phyloP scores from a whole-genome alignment of 1,140 invertebrate genomes.

The Lerema accius region DNA sequence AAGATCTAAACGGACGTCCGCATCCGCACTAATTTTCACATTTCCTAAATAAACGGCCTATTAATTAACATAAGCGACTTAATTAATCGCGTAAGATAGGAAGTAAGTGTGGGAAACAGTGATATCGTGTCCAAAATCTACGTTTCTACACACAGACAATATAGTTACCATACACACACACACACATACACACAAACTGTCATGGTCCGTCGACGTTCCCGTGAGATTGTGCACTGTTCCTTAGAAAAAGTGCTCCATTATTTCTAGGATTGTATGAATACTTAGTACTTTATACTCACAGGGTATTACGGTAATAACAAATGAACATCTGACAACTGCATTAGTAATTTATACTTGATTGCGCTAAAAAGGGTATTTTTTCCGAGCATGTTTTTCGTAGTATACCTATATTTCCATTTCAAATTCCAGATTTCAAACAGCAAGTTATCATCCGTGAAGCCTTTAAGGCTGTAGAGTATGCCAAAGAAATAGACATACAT shows the following conservation, averaged over 20 bases:
- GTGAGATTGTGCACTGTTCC: slow-evolving; percentile 32
- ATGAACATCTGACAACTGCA: background rate
- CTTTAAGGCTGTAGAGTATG: too few relatives aligned
- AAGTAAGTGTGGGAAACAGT: slow-evolving; percentile 12
- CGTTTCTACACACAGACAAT: background rate
- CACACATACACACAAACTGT: slow-evolving; percentile 7
- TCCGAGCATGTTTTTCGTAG: too few relatives aligned
- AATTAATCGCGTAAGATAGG: slow-evolving; percentile 9
- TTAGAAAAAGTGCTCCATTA: slow-evolving; percentile 9
- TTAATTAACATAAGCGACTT: background rate
- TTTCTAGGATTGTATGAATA: slow-evolving; percentile 14
- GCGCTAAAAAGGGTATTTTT: too few relatives aligned
- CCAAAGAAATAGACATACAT: too few relatives aligned
- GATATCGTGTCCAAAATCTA: background rate
- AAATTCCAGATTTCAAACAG: too few relatives aligned
- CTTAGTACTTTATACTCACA: background rate
- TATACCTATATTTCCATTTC: too few relatives aligned
- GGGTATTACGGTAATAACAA: background rate
- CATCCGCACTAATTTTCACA: background rate
- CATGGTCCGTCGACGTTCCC: slow-evolving; percentile 31
- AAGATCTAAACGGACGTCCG: background rate
- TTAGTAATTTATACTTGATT: background rate
- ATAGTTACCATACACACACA: too few relatives aligned
- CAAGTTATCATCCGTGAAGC: too few relatives aligned
- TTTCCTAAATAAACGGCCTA: background rate